These are phyloP conservation scores for Siniperca obscura DNA, from an alignment of 2,797 vertebrate genomes.

Conservation along the genomic window DNA sequence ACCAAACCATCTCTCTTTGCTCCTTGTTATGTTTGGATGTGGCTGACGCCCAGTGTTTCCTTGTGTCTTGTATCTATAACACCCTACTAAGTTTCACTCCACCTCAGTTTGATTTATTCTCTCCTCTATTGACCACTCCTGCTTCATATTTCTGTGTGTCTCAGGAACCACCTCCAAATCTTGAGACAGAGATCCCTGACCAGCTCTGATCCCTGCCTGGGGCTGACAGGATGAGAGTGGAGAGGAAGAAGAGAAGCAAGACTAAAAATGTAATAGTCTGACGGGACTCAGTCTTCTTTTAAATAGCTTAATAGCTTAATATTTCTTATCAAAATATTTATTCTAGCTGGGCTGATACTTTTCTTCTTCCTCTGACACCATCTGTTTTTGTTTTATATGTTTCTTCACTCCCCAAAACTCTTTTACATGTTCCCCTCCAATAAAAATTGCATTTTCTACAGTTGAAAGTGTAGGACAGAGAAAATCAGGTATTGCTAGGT, in stretches of 20 bases:
- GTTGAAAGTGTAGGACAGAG: background rate
- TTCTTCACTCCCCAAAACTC: slow-evolving; percentile 25
- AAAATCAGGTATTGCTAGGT: slow-evolving; percentile 27
- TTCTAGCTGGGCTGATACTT: slow-evolving; percentile 27
- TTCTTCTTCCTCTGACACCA: slow-evolving; percentile 32
- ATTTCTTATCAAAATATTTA: slow-evolving; percentile 49
- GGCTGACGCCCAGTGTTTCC: slow-evolving; percentile 53
- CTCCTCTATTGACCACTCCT: slow-evolving; percentile 39
- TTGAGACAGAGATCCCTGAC: slow-evolving; percentile 55
- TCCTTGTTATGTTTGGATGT: slow-evolving; percentile 28
- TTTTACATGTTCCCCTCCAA: background rate
- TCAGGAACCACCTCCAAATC: slow-evolving; percentile 55
- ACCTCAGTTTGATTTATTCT: slow-evolving; percentile 45
- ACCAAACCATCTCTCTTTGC: slow-evolving; percentile 14
- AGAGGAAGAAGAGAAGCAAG: slow-evolving; percentile 33
- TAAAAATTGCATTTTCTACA: slow-evolving; percentile 2
- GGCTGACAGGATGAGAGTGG: slow-evolving; percentile 52
- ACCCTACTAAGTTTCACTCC: slow-evolving; percentile 49
- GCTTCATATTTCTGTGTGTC: slow-evolving; percentile 44
- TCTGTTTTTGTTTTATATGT: slow-evolving; percentile 47
- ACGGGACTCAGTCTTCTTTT: slow-evolving; percentile 18
- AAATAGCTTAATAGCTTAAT: background rate
- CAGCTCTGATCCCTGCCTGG: slow-evolving; percentile 63
- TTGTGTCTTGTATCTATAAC: slow-evolving; percentile 12
- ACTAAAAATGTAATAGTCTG: slow-evolving; percentile 50